Base-by-base conservation (phyloP, 1,140 invertebrate species). In the Ostrea denselamellosa region DNA sequence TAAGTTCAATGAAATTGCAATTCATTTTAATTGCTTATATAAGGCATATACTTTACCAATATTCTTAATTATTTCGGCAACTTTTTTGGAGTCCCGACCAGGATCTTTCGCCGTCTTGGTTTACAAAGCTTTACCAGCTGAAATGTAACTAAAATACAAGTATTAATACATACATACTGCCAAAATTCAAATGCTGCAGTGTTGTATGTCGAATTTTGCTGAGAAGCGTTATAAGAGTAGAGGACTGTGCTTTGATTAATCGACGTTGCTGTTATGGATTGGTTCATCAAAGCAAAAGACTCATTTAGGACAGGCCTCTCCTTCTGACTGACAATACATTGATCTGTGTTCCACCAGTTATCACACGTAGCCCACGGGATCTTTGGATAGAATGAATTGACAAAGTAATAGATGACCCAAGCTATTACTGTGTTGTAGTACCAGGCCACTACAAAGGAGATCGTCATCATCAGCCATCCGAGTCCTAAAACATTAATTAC, bases 341-440 rank as follows among this genome's bases (percentile, higher is more conserved):
- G 86, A n/a, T 87, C 62, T 12, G 98, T 99, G 94, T 99, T 99
- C 98, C 98, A 99, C 22, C 96, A 93, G 93, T 99, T 98, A 92
- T 97, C 96, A 93, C 98, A 99, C 83, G 96, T 96, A 54, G 97
- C 97, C 98, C 98, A 99, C 0, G 98, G 98, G n/a, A 99, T 96
- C 94, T 95, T 96, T 89, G 54, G 53, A 14, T 81, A 86, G 87
- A 94, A 93, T 34, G 94, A 94, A 28, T 90, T 91, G 77, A 96
- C 89, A 97, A 96, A 95, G 90, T 99, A 99, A 95, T 98, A 99
- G 7, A 99, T 96, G 0, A 98, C 98, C 98, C 98, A 99, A 17
- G 98, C 98, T 85, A 99, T 98, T 92, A 99, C 97, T 82, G 98
- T 98, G 95, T 99, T 99, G 96, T 99, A 99, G 95, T 99, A 99